Evolutionary conservation across 2,888 invertebrate species (phyloP), one percentile per base, ranked within the genome.

Genomic region (Drosophila trichaetosa): DNA sequence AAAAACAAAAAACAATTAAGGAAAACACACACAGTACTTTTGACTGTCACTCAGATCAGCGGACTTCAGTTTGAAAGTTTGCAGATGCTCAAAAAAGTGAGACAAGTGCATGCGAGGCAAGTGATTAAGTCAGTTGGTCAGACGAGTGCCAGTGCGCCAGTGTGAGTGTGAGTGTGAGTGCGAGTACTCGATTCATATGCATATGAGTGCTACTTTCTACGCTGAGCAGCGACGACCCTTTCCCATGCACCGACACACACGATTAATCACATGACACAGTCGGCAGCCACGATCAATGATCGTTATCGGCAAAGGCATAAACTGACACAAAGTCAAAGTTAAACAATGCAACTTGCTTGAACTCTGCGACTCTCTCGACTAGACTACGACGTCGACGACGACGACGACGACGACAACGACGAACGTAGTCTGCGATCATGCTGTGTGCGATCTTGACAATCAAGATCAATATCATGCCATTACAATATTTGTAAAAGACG

Each of bases 401-500:
- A 33, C 53, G 56, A 18, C 31, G 31, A 51, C 24, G 69, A 79
- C 71, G 42, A 62, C 65, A 33, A 71, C 61, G 38, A 54, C 42
- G 60, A 60, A 51, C 57, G 53, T 38, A 57, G 62, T 56, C 70
- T 49, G 33, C 60, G 89, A 81, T 76, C 85, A 83, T 78, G 89
- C 82, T 87, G 82, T 89, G 89, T 89, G 85, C 89, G 89, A 86
- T 89, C 85, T 87, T 87, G 72, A 76, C 86, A 82, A 89, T 87
- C 88, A 87, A 89, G 87, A 87, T 87, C 88, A 83, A 79, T 89
- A 87, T 87, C 86, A 73, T 52, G 76, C 87, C 80, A 78, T 82
- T 87, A 87, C 85, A 89, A 85, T 84, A 80, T 80, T 80, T 80
- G 89, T 89, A 82, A 87, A 89, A 87, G 89, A 69, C 84, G 71